These are phyloP conservation scores for Apoda limacodes DNA, from an alignment of 2,888 invertebrate species.

Conservation along the genomic window DNA sequence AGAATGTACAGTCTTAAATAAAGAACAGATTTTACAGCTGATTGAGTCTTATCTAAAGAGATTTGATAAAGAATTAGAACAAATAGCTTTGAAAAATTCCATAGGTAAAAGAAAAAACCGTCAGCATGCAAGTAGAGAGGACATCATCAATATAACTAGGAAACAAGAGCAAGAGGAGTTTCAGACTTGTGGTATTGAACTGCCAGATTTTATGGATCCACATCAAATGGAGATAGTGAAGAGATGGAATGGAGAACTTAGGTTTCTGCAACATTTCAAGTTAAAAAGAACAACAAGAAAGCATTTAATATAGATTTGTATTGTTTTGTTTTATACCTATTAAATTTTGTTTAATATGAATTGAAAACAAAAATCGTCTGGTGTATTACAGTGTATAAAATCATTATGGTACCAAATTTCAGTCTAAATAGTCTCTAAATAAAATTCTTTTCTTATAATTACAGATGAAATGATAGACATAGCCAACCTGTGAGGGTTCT, in stretches of 20 bases:
- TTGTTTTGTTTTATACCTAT: slow-evolving; percentile 1
- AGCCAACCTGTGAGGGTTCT: too few relatives aligned
- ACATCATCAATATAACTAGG: slow-evolving; percentile 80
- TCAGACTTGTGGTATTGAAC: slow-evolving; percentile 82
- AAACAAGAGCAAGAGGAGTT: slow-evolving; percentile 82
- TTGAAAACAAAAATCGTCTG: too few relatives aligned
- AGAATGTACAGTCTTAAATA: slow-evolving; percentile 61
- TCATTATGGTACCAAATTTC: too few relatives aligned
- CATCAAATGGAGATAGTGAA: slow-evolving; percentile 70
- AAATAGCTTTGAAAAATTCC: slow-evolving; percentile 82
- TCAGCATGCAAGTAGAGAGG: slow-evolving; percentile 85
- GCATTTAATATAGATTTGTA: slow-evolving; percentile 35
- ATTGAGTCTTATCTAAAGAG: slow-evolving; percentile 65
- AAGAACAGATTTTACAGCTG: slow-evolving; percentile 70
- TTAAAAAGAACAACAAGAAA: slow-evolving; percentile 68
- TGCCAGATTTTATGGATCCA: slow-evolving; percentile 75
- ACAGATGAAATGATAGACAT: too few relatives aligned
- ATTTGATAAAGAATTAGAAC: slow-evolving; percentile 83
- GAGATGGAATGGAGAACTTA: slow-evolving; percentile 77
- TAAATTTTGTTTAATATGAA: too few relatives aligned
- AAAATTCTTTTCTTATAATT: too few relatives aligned
- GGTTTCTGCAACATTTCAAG: slow-evolving; percentile 75
- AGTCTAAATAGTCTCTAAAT: too few relatives aligned
- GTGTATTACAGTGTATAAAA: too few relatives aligned
- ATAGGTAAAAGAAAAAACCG: slow-evolving; percentile 79